Percentiles rank a stretch among this genome's conserved stretches.
Conservation (phyloP, 2,113 vertebrate genomes). For the Menura novaehollandiae region DNA sequence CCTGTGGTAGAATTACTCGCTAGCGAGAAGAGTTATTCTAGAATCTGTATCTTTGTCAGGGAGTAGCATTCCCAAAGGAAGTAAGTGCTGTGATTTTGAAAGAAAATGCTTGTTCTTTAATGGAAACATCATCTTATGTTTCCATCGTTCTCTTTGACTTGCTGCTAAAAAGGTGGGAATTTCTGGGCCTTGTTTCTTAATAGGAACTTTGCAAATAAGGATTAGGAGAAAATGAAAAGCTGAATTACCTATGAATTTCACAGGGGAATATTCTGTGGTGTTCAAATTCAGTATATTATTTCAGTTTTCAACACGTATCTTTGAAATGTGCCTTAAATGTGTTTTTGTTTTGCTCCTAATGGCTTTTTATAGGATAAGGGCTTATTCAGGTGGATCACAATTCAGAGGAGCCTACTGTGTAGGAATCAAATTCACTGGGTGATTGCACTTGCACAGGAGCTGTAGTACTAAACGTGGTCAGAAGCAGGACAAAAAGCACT, state of each 20-base stretch:
- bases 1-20: not conserved
- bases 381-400: not conserved
- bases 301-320: not conserved
- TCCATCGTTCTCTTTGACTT: not conserved
- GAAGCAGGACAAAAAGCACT: not conserved
- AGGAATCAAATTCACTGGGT: not conserved
- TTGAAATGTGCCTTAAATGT: not conserved
- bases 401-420: not conserved
- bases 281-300: not conserved
- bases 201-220: not conserved
- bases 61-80: not conserved
- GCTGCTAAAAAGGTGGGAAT: not conserved
- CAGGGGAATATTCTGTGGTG: not conserved
- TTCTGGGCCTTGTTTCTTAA: not conserved
- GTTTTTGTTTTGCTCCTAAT: not conserved
- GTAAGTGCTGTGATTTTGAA: not conserved
- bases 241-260: not conserved
- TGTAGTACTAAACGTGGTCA: not conserved
- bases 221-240: not conserved
- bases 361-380: not conserved
- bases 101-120: not conserved
- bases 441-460: not conserved
- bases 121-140: not conserved
- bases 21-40: not conserved
- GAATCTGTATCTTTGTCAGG: not conserved